Conservation (phyloP, 2,888 invertebrate genomes). For the Neoaliturus tenellus region DNA sequence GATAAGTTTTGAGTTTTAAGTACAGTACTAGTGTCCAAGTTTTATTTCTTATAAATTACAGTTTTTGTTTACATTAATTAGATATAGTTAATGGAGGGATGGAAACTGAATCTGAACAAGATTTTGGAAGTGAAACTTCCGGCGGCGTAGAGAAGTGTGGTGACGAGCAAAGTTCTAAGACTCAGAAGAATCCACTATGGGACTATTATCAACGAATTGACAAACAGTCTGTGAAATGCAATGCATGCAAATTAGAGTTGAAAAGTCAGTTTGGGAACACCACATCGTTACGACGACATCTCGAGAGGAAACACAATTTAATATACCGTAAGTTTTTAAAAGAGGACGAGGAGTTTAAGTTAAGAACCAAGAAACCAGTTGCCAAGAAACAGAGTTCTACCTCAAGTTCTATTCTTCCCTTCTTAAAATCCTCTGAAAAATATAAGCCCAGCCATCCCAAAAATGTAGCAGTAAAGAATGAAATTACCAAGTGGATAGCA, state of each 20-base stretch:
- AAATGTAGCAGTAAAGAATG: not conserved
- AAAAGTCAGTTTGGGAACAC: not conserved
- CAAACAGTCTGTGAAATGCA: not conserved
- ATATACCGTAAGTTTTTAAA: not conserved
- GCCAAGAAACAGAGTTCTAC: not conserved
- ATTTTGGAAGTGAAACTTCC: too few species aligned
- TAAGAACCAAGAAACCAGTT: not conserved
- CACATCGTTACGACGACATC: not conserved
- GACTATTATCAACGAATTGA: not conserved
- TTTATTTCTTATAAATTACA: too few species aligned
- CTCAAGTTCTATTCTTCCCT: not conserved
- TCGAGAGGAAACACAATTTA: not conserved
- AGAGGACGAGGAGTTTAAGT: not conserved
- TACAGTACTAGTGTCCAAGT: too few species aligned
- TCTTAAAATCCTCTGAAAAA: not conserved
- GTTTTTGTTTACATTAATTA: too few species aligned
- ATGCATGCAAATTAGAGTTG: not conserved
- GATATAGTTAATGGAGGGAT: too few species aligned
- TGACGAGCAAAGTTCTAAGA: not conserved
- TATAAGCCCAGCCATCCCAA: not conserved
- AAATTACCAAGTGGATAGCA: not conserved
- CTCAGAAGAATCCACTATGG: not conserved
- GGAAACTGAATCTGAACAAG: too few species aligned
- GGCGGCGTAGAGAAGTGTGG: not conserved
- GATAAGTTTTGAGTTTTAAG: too few species aligned